Percentiles rank a stretch among this genome's conserved stretches.
Conservation (phyloP, 2,113 vertebrate species). For the Brevimyrus niger region DNA sequence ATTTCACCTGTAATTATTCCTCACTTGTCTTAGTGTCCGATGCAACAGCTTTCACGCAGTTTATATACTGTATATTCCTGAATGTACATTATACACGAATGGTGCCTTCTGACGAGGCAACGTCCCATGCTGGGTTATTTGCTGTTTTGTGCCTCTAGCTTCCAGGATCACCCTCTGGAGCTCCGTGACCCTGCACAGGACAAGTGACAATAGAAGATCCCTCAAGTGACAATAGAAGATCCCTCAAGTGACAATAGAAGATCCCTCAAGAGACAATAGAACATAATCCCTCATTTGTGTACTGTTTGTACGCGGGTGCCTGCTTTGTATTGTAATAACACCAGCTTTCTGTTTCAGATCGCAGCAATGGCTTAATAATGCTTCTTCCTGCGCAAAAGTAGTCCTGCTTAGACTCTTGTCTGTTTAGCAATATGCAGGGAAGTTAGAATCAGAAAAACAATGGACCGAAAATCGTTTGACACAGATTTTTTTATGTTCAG, state of each 20-base stretch:
- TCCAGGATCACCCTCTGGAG: neutral
- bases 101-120: neutral
- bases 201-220: neutral
- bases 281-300: neutral
- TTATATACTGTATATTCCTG: too few species aligned
- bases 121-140: neutral
- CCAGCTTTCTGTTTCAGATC: neutral
- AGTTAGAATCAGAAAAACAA: neutral
- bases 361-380: neutral
- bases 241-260: neutral
- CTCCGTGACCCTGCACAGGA: neutral
- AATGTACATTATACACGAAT: too few species aligned
- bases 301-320: neutral
- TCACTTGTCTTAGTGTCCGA: neutral
- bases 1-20: neutral
- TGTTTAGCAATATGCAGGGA: neutral
- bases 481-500: neutral
- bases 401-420: neutral
- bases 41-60: neutral
- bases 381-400: neutral
- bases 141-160: neutral
- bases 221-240: neutral
- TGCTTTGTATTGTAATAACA: neutral
- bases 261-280: neutral
- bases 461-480: neutral